Evolutionary conservation across 2,113 vertebrate genomes (phyloP), one percentile per base, ranked within the genome.

Genomic region (Cottus gobio): DNA sequence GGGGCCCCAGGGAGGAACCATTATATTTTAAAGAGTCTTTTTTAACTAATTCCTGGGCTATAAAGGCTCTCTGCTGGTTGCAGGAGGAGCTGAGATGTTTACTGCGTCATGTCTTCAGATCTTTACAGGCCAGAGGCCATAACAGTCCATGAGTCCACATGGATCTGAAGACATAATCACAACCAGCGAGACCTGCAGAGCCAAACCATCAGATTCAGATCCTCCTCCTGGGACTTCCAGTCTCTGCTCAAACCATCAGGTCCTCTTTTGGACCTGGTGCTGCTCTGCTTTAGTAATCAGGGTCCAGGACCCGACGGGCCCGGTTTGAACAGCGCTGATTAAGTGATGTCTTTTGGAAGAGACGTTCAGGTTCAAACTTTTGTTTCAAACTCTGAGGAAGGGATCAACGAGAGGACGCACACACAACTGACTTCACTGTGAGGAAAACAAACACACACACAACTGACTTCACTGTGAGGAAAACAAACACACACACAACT

Each of bases 261-360:
- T 52, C n/a, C 48, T 16, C 44, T 46, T 52, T 52, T 10, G 48
- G 48, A 50, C 48, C 48, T 50, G 48, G 50, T 77, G n/a, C 58
- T 61, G 72, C 50, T 89, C 90, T 93, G 89, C 77, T 93, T 61
- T 42, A 90, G 86, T 70, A 72, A 90, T 93, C 90, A 91, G 74
- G 63, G 30, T 68, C 72, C 76, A 89, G 89, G 87, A 87, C 77
- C 82, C 69, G 56, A 26, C 69, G 56, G 26, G 56, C 16, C 44
- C 46, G 5, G 22, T 52, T 52, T n/a, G 48, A 22, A 52, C 44
- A 15, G 84, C 24, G 16, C 73, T 91, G 92, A 93, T 93, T 88
- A 93, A 91, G 85, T 89, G 90, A 83, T 90, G 87, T 87, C 72
- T 88, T 87, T 77, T 89, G 85, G 84, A 88, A 52, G 62, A 57